phyloP scores from a whole-genome alignment of 2,888 invertebrate genomes.

The Branchipolynoe longqiensis region DNA sequence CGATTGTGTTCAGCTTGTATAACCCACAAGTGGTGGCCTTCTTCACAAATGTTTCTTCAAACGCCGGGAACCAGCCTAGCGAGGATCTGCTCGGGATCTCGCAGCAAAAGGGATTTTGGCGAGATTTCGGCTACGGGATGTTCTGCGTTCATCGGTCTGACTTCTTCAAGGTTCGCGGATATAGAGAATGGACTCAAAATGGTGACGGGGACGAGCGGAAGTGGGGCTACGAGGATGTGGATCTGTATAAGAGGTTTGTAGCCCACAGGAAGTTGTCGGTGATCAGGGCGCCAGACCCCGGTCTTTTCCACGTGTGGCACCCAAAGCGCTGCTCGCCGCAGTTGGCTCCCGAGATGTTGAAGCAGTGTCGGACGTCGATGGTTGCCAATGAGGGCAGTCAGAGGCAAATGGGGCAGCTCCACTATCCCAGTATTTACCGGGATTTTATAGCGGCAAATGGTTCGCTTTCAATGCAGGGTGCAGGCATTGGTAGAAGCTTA shows the following conservation, averaged over 20 bases:
- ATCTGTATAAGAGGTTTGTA: background rate
- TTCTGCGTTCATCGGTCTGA: constrained; percentile 3
- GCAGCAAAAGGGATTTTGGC: background rate
- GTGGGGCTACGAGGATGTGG: constrained; percentile 1
- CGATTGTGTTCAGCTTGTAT: background rate
- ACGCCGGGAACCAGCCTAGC: background rate
- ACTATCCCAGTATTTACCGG: background rate
- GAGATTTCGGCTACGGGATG: background rate
- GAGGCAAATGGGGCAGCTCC: background rate
- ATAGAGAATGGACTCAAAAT: constrained; percentile 2
- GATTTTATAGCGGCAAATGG: background rate
- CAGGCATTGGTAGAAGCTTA: no score
- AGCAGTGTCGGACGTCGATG: background rate
- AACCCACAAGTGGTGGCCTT: background rate
- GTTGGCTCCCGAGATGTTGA: background rate
- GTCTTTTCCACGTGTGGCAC: constrained; percentile 1
- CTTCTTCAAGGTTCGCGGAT: constrained; percentile 7
- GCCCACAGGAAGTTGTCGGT: background rate
- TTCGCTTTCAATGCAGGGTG: background rate
- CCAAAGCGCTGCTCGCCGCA: background rate
- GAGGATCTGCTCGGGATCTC: background rate
- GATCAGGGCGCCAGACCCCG: background rate
- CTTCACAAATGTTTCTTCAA: background rate
- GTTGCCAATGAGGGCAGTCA: background rate
- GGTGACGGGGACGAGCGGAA: background rate